phyloP scores from a whole-genome alignment of 2,888 invertebrate genomes.

The Cheilosia scutellata region DNA sequence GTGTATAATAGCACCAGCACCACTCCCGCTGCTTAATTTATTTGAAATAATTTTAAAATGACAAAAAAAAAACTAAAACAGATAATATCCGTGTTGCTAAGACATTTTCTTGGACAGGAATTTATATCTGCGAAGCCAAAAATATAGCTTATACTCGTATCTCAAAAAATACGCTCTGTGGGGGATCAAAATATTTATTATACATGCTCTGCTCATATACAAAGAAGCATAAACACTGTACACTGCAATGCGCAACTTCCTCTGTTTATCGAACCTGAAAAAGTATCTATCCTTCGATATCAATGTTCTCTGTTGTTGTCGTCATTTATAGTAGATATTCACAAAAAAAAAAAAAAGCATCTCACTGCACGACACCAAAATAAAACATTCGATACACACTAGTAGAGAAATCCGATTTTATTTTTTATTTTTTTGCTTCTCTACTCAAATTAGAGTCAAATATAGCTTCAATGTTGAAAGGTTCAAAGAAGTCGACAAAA shows the following conservation, averaged over 20 bases:
- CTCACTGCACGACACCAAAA: slow-evolving; percentile 36
- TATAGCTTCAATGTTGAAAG: slow-evolving; percentile 49
- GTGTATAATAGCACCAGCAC: neutral
- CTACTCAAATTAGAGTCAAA: slow-evolving; percentile 45
- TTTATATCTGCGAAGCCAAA: slow-evolving; percentile 44
- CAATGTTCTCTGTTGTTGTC: slow-evolving; percentile 38
- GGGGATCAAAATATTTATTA: slow-evolving; percentile 35
- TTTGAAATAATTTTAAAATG: slow-evolving; percentile 1
- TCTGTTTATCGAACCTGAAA: slow-evolving; percentile 70
- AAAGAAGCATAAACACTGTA: slow-evolving; percentile 23
- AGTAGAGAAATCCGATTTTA: slow-evolving; percentile 20
- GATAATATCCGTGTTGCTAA: slow-evolving; percentile 20
- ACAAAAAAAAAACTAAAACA: neutral
- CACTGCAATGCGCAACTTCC: slow-evolving; percentile 75
- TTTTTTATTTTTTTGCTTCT: slow-evolving; percentile 30
- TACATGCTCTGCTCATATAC: neutral
- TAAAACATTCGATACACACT: slow-evolving; percentile 14
- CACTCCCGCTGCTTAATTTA: neutral
- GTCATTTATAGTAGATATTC: slow-evolving; percentile 24
- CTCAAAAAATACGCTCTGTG: slow-evolving; percentile 36
- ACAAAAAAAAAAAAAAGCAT: slow-evolving; percentile 34
- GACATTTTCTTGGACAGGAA: slow-evolving; percentile 58
- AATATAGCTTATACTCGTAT: slow-evolving; percentile 4
- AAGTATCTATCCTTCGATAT: slow-evolving; percentile 84
- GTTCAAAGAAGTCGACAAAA: slow-evolving; percentile 54